These are phyloP conservation scores for Phalacrocorax brasilianus DNA, from an alignment of 2,113 vertebrate genomes.

Conservation along the genomic window DNA sequence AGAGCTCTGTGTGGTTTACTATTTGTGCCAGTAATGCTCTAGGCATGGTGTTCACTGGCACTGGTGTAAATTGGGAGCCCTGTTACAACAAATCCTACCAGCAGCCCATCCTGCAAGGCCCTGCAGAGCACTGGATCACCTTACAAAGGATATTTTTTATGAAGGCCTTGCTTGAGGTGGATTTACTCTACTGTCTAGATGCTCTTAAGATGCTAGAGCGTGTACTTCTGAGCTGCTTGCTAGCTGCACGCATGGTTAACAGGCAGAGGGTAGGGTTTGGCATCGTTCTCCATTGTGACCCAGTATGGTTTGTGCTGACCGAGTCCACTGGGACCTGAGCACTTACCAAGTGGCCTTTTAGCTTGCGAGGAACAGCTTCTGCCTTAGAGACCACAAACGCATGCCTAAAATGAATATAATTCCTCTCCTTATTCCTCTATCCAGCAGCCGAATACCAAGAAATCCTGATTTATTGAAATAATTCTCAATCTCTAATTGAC, in stretches of 20 bases:
- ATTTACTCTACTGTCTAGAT: not conserved
- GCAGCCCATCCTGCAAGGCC: not conserved
- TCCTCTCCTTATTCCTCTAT: constrained; percentile 15
- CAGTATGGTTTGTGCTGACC: not conserved
- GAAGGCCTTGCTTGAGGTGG: not conserved
- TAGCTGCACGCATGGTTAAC: not conserved
- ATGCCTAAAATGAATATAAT: constrained; percentile 34
- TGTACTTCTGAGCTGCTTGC: not conserved
- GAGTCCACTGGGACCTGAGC: not conserved
- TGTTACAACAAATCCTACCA: not conserved
- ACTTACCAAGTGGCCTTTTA: not conserved
- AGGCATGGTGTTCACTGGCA: not conserved
- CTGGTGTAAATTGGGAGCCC: not conserved
- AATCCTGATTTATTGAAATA: constrained; percentile 52
- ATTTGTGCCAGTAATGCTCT: not conserved
- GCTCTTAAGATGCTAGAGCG: not conserved
- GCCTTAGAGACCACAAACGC: not conserved
- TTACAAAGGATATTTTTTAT: not conserved
- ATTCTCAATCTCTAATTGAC: constrained; percentile 1
- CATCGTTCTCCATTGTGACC: not conserved
- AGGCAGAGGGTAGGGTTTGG: not conserved
- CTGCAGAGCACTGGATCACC: not conserved
- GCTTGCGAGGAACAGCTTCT: not conserved
- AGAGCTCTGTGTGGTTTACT: not conserved
- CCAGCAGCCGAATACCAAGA: constrained; percentile 25